These are phyloP conservation scores for Emys orbicularis DNA, from an alignment of 2,797 vertebrate genomes.

Conservation along the genomic window DNA sequence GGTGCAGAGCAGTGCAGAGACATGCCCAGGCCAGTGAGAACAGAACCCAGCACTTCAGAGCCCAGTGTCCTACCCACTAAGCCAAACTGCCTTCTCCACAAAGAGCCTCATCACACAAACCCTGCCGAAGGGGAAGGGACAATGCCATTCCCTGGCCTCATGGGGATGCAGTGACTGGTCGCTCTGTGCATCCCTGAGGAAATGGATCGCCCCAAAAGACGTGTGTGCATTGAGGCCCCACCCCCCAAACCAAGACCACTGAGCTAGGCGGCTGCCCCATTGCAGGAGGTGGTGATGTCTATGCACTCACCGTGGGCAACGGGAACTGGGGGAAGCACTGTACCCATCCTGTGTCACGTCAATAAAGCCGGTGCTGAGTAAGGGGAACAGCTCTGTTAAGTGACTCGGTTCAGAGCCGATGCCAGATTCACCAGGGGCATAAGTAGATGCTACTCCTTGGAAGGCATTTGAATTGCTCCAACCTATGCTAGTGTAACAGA, in stretches of 20 bases:
- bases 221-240: rapidly evolving
- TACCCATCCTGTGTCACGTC: too few relatives aligned
- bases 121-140: neutral
- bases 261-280: neutral
- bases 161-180: neutral
- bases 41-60: neutral
- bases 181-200: neutral
- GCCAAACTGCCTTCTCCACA: neutral
- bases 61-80: neutral
- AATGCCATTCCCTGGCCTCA: neutral
- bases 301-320: neutral
- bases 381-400: neutral
- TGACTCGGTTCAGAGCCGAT: neutral
- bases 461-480: neutral
- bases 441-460: neutral
- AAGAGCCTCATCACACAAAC: neutral
- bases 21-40: neutral
- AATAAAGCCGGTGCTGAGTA: neutral
- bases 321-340: neutral
- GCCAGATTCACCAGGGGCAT: neutral
- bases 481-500: too few relatives aligned
- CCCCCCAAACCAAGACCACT: neutral
- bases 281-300: neutral
- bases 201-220: rapidly evolving
- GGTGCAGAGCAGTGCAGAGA: neutral